Evolutionary conservation across 64 coral and sea anemone species (phyloP), one percentile per base, ranked within the genome.

Genomic region (Exaiptasia diaphana): DNA sequence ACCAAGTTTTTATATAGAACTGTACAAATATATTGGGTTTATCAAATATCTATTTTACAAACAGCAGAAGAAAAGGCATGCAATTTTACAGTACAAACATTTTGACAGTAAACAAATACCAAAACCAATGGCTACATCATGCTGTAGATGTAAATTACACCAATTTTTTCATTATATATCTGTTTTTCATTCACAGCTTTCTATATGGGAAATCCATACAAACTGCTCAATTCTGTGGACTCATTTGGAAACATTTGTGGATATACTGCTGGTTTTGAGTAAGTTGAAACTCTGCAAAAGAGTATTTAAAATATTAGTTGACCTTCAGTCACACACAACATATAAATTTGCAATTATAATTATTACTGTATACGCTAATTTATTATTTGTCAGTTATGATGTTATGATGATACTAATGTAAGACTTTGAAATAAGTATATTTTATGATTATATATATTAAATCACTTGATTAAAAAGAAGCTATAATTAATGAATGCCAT

Each of bases 181-280:
- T 17, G 14, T 65, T 38, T 65, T 65, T 74, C 59, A 53, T 4
- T 85, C 68, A 28, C 37, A 94, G 91, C 91, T 34, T 94, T 68
- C 74, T 36, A 44, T 44, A 94, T 89, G 75, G 91, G 91, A 30
- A 94, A 94, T 40, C 91, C 91, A 20, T 89, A 94, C 74, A 94
- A 89, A 30, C 73, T 94, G 23, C 91, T 94, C 3, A 89, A 89
- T 71, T 94, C 91, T 79, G 91, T 94, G 52, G 91, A 94, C 74
- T 94, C 91, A 34, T 45, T 83, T 55, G 91, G 91, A 44, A 92
- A 92, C 58, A 86, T 92, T 64, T 92, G 89, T 81, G 89, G 89
- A 44, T 92, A 80, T 85, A 40, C 43, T 68, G n/a, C 38, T 43
- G 38, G 11, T 1, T 53, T 87, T 0, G 58, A 36, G 90, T 92